These are phyloP conservation scores for Chymomyza fuscimana DNA, from an alignment of 2,888 invertebrate genomes.

Conservation along the genomic window DNA sequence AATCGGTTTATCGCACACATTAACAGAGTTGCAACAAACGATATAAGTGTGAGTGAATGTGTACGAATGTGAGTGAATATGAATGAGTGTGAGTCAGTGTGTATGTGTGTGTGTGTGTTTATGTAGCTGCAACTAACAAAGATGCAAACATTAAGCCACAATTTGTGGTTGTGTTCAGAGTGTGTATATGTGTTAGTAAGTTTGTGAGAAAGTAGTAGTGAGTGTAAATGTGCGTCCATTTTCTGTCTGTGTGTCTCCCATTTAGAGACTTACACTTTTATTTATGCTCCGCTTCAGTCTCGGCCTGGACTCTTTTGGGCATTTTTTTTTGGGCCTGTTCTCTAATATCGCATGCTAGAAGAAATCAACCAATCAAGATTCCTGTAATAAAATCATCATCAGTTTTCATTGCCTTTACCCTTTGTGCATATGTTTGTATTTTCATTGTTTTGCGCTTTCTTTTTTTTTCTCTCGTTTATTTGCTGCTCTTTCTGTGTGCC, in stretches of 20 bases:
- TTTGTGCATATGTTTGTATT: conserved; percentile 56
- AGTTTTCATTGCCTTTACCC: conserved; percentile 61
- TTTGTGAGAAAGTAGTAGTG: too few relatives aligned
- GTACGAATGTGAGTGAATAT: too few relatives aligned
- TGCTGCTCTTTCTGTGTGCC: too few relatives aligned
- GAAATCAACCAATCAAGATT: conserved; percentile 73
- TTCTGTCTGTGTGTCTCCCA: neutral
- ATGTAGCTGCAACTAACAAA: neutral
- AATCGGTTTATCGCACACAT: neutral
- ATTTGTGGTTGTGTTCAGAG: neutral
- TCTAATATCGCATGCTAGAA: conserved; percentile 44
- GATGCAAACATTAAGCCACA: neutral
- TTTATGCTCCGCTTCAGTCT: neutral
- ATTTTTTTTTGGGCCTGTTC: neutral
- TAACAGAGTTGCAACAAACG: neutral
- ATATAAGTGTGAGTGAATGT: neutral
- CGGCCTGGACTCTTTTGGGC: too few relatives aligned
- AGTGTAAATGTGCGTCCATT: neutral
- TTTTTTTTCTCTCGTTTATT: too few relatives aligned
- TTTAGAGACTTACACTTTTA: neutral
- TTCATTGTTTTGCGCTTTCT: conserved; percentile 12
- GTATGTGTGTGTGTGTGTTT: neutral
- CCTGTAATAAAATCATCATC: conserved; percentile 71
- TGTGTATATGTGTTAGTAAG: neutral
- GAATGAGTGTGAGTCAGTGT: neutral